Evolutionary conservation across 1,140 invertebrate species (phyloP), one percentile per base, ranked within the genome.

Genomic region (Telenomus remus): DNA sequence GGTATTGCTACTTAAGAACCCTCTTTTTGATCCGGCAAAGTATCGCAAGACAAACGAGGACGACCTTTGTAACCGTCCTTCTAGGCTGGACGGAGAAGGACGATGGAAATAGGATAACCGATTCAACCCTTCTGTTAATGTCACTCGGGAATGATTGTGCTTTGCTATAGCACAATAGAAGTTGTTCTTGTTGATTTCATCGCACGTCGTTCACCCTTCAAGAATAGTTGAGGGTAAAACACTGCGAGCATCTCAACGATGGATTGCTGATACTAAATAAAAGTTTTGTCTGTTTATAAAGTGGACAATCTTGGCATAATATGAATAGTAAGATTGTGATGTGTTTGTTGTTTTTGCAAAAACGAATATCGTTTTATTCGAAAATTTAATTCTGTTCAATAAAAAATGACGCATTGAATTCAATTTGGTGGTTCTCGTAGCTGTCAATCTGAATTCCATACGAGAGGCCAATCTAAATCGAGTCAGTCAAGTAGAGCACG

Each of bases 181-280:
- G 84, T 87, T 87, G 85, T 87, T 87, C 85, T 84, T 85, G 86
- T 87, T 88, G 87, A 88, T 88, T 88, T 87, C 84, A 87, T 87
- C 85, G 81, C 83, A 85, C 82, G 82, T 86, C 78, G 80, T 78
- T 79, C 82, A 82, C 84, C 83, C 82, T 80, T 78, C 75, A 82
- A 81, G 83, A 81, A 81, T 84, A 69, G 71, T 76, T 70, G 78
- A 78, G 84, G 84, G 84, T 84, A 74, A 78, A 84, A 82, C 81
- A 82, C 82, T 73, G 76, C 79, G 81, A 82, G 83, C 79, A 86
- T 82, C 80, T 84, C 81, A 75, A 69, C 75, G 71, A 49, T 42
- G 70, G 76, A 56, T 68, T 44, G 54, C 63, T 69, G 64, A 69
- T 69, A 60, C 48, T 43, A 56, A 77, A 69, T 54, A 60, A 54